A percentile compares a stretch with the other conserved stretches of the same genome.
Evolutionary conservation across 1,140 invertebrate species (phyloP).

Genomic region (Pemphigus obesinymphae): DNA sequence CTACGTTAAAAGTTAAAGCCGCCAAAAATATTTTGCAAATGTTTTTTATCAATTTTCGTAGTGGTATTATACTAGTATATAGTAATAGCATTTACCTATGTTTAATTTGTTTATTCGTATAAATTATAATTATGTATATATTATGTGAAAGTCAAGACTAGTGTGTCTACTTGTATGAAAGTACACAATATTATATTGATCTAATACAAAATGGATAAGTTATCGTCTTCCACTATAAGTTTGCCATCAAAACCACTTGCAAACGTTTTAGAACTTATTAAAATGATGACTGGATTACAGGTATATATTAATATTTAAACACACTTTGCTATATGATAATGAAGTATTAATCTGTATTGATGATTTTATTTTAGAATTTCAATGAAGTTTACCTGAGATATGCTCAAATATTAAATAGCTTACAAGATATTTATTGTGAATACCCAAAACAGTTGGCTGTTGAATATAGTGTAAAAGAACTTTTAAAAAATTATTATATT

Average conservation of each 20-base stretch:
- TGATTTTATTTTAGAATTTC: neutral
- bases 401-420: conserved; percentile 13
- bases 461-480: neutral
- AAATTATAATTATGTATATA: neutral
- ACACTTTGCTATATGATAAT: neutral
- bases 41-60: too few relatives aligned
- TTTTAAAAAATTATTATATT: conserved; percentile 13
- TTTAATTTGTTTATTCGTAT: too few relatives aligned
- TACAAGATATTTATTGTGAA: neutral
- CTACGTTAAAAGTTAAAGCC: too few relatives aligned
- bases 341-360: neutral
- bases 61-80: too few relatives aligned
- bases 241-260: conserved; percentile 6
- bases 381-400: conserved; percentile 7
- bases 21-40: too few relatives aligned
- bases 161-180: neutral
- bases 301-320: neutral
- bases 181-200: neutral
- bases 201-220: neutral
- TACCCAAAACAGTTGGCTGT: neutral
- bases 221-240: neutral
- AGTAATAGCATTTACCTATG: too few relatives aligned
- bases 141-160: neutral
- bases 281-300: conserved; percentile 27
- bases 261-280: conserved; percentile 32